phyloP scores from a whole-genome alignment of 2,797 vertebrate species.

The Anolis apletophallus region DNA sequence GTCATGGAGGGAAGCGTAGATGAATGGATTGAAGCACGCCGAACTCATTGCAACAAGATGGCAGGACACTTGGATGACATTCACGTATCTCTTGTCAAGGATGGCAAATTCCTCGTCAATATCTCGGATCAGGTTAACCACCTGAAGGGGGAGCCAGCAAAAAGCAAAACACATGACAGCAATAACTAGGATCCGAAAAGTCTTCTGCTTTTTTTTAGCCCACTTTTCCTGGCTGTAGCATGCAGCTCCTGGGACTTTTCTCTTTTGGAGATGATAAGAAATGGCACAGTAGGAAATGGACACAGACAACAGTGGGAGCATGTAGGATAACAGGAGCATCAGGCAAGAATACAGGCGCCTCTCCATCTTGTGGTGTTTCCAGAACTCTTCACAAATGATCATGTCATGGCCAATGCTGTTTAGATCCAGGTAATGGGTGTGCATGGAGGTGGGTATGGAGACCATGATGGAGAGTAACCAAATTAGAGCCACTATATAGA shows the following conservation, averaged over 20 bases:
- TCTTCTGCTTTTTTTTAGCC: constrained; percentile 84
- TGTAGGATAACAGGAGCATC: constrained; percentile 86
- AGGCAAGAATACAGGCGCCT: constrained; percentile 87
- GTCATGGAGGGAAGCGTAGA: constrained; percentile 88
- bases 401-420: constrained; percentile 82
- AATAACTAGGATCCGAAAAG: constrained; percentile 84
- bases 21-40: constrained; percentile 91
- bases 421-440: constrained; percentile 87
- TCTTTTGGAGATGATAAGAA: constrained; percentile 80
- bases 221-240: constrained; percentile 77
- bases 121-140: constrained; percentile 90
- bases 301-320: constrained; percentile 85
- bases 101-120: constrained; percentile 88
- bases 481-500: constrained; percentile 80
- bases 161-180: constrained; percentile 87
- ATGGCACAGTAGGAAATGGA: constrained; percentile 89
- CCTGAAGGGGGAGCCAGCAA: constrained; percentile 90
- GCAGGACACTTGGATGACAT: constrained; percentile 88
- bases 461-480: constrained; percentile 84
- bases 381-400: constrained; percentile 90
- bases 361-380: constrained; percentile 81
- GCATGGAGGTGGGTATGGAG: constrained; percentile 81
- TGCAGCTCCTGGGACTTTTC: constrained; percentile 76
- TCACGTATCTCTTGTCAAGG: constrained; percentile 86
- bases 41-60: constrained; percentile 92